Percentiles rank a stretch among this genome's conserved stretches.
These are phyloP conservation scores for Girardia tigrina DNA, from an alignment of 2,888 invertebrate species.

Conservation along the genomic window DNA sequence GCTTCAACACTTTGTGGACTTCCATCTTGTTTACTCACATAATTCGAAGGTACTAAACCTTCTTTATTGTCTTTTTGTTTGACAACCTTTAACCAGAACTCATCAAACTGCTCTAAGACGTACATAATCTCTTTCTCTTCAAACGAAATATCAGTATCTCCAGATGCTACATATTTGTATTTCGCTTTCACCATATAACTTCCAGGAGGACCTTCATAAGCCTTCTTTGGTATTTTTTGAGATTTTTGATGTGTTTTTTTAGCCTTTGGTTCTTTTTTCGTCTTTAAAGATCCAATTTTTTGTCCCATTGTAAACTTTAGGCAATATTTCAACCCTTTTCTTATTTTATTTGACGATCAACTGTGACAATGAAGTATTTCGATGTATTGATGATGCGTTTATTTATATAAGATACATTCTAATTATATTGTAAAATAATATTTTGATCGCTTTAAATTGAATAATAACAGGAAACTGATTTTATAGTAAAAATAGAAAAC, in stretches of 20 bases:
- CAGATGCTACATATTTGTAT: background rate
- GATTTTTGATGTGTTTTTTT: background rate
- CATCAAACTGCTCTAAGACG: background rate
- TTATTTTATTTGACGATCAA: too few species aligned
- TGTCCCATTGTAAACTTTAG: too few species aligned
- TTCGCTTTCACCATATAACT: slow-evolving; percentile 1
- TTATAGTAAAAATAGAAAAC: too few species aligned
- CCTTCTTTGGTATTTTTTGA: background rate
- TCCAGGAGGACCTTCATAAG: background rate
- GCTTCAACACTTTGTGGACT: background rate
- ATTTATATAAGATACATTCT: background rate
- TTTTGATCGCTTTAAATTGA: too few species aligned
- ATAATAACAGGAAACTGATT: too few species aligned
- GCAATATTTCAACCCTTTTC: too few species aligned
- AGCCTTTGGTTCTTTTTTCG: background rate
- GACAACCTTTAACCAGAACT: background rate
- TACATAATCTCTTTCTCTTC: background rate
- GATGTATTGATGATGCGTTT: background rate
- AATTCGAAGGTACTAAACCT: background rate
- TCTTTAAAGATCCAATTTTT: background rate
- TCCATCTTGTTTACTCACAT: background rate
- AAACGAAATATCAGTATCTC: background rate
- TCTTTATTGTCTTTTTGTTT: background rate
- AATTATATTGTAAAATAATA: background rate
- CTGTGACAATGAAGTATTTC: too few species aligned